Percentiles rank a stretch among this genome's conserved stretches.
These are phyloP conservation scores for Pseudachorutes palmiensis DNA, from an alignment of 1,140 invertebrate species.

Conservation along the genomic window DNA sequence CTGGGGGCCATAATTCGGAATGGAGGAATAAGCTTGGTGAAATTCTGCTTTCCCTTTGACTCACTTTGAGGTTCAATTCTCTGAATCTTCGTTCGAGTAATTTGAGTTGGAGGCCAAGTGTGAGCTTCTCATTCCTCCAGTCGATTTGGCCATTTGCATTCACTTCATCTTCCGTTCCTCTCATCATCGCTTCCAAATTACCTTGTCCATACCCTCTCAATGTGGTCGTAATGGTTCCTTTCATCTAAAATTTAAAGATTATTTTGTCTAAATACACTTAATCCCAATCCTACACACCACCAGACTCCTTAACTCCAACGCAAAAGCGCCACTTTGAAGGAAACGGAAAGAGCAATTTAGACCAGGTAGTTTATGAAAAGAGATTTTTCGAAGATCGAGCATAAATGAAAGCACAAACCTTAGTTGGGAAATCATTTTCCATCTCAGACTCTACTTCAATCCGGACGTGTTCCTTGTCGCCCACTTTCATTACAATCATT, in stretches of 20 bases:
- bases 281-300: neutral
- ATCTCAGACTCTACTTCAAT: constrained; percentile 32
- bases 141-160: constrained; percentile 22
- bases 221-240: constrained; percentile 25
- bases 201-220: constrained; percentile 15
- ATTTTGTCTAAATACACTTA: constrained; percentile 4
- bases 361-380: no score
- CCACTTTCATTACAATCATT: constrained; percentile 9
- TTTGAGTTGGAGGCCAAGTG: constrained; percentile 14
- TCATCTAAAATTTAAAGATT: constrained; percentile 24
- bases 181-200: constrained; percentile 19
- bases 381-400: neutral
- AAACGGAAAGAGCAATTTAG: no score
- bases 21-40: no score
- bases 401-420: constrained; percentile 16
- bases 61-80: constrained; percentile 27
- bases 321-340: no score
- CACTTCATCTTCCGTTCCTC: constrained; percentile 3
- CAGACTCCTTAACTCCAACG: no score
- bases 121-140: constrained; percentile 25
- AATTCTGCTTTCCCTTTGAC: no score
- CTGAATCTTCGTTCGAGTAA: constrained; percentile 23
- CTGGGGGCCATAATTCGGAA: no score
- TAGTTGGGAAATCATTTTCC: constrained; percentile 25
- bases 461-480: constrained; percentile 19